Evolutionary conservation across 1,140 invertebrate species (phyloP).

Genomic region (Tetramorium parvispinum): DNA sequence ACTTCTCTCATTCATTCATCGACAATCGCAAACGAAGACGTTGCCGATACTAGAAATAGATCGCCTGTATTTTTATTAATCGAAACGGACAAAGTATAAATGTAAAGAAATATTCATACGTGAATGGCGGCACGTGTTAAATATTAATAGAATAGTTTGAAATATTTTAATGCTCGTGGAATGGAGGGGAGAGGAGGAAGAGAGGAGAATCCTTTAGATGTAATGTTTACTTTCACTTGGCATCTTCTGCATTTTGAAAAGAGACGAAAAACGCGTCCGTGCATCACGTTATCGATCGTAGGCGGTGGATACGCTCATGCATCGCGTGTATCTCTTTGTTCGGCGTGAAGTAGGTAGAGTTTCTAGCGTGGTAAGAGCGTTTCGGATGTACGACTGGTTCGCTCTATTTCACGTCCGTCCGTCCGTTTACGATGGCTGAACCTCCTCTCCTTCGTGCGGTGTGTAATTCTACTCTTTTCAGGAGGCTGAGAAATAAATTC

Average conservation of each 20-base stretch:
- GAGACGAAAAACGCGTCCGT: background rate
- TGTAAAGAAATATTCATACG: background rate
- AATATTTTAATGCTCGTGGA: background rate
- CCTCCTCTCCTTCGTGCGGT: background rate
- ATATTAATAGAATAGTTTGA: background rate
- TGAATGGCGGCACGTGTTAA: background rate
- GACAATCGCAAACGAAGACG: background rate
- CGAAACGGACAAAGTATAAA: background rate
- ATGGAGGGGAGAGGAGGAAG: no score
- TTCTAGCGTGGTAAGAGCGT: slow-evolving; percentile 43
- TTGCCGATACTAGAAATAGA: background rate
- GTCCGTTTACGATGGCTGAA: slow-evolving; percentile 22
- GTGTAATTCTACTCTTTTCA: slow-evolving; percentile 1
- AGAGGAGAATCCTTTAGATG: background rate
- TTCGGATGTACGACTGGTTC: slow-evolving; percentile 42
- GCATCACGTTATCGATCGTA: slow-evolving; percentile 16
- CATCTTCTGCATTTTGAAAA: background rate
- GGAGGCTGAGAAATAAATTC: slow-evolving; percentile 10
- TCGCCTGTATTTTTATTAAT: background rate
- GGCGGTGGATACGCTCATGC: background rate
- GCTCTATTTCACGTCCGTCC: slow-evolving; percentile 49
- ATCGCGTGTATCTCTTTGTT: slow-evolving; percentile 35
- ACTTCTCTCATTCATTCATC: background rate
- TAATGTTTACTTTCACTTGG: slow-evolving; percentile 6
- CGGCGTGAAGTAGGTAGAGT: slow-evolving; percentile 22